Conservation (phyloP, 2,113 vertebrate species). For the Onychostruthus taczanowskii region DNA sequence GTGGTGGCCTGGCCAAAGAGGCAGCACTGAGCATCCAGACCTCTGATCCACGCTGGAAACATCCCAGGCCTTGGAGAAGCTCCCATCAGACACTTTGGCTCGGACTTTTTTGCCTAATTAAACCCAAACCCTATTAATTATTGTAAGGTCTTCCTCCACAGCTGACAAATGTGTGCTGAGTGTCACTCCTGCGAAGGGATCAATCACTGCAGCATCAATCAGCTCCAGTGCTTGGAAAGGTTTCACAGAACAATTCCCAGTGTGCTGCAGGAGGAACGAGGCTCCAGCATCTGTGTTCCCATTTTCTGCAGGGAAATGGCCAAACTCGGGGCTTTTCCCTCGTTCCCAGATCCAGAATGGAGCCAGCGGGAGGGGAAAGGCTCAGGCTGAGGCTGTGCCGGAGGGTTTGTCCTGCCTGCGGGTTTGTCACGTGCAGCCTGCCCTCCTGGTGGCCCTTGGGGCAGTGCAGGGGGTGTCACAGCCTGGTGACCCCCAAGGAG, state of each 20-base stretch:
- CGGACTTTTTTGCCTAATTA: background rate
- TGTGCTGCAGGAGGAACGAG: background rate
- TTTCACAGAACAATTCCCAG: background rate
- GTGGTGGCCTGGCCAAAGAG: background rate
- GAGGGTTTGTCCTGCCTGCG: slow-evolving; percentile 24
- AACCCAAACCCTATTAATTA: background rate
- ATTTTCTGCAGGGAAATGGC: background rate
- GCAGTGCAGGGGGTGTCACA: slow-evolving; percentile 63
- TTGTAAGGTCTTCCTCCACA: background rate
- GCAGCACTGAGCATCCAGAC: background rate
- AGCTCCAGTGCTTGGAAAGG: background rate
- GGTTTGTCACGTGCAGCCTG: slow-evolving; percentile 26
- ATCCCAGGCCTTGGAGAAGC: background rate
- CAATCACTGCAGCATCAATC: background rate
- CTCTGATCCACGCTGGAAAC: background rate
- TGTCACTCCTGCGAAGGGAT: background rate
- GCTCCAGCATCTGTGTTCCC: accelerated
- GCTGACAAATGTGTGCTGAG: background rate
- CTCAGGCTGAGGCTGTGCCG: background rate
- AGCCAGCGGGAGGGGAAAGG: background rate
- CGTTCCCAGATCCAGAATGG: accelerated
- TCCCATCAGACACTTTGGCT: background rate
- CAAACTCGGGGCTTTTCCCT: background rate
- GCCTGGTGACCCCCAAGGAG: background rate
- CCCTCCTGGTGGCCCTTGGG: slow-evolving; percentile 61